Percentiles rank a stretch among this genome's conserved stretches.
phyloP scores from a whole-genome alignment of 1,140 invertebrate species.

The Carposina sasakii region DNA sequence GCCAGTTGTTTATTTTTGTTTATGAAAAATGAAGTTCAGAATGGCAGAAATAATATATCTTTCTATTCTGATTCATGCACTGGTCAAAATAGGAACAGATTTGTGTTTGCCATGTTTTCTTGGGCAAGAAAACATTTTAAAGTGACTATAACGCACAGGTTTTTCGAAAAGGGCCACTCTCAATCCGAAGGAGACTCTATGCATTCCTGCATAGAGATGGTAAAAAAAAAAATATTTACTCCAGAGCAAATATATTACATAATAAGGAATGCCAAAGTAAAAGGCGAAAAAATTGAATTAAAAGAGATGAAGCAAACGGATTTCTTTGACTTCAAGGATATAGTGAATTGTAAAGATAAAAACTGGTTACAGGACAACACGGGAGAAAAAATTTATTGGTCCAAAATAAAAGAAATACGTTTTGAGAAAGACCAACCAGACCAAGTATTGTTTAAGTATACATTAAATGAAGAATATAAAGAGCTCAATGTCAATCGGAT shows the following conservation, averaged over 20 bases:
- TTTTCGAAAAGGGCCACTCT: background rate
- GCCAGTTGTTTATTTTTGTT: background rate
- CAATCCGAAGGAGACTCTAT: conserved; percentile 2
- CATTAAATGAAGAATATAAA: no score
- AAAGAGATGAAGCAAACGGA: background rate
- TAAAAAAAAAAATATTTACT: background rate
- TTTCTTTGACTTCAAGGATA: no score
- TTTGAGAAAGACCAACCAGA: no score
- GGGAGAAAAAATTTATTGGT: no score
- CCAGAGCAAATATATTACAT: background rate
- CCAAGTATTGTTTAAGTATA: no score
- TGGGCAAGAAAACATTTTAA: background rate
- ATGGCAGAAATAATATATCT: background rate
- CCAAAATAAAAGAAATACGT: no score
- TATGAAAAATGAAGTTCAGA: background rate
- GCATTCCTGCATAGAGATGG: background rate
- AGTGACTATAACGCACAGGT: background rate
- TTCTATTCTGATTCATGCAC: conserved; percentile 1
- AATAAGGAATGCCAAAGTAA: background rate
- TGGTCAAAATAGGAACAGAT: background rate
- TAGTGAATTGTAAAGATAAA: no score
- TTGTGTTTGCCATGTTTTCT: background rate
- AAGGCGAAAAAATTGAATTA: background rate
- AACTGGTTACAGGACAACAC: no score
- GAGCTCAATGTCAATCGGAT: no score